Conservation (phyloP, 2,888 invertebrate species). For the Sphaerophoria rueppellii region DNA sequence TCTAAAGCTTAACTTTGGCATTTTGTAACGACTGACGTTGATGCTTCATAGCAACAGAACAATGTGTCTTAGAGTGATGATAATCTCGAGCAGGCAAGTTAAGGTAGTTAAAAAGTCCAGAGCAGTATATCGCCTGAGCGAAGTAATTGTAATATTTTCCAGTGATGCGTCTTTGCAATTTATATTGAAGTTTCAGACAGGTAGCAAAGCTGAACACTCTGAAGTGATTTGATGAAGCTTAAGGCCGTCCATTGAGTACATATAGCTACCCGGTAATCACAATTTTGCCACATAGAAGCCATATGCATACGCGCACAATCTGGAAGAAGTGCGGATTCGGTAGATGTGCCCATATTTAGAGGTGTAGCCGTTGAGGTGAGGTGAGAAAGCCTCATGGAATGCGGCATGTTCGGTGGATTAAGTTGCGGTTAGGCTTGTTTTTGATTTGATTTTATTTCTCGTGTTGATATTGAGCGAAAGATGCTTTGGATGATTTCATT, state of each 20-base stretch:
- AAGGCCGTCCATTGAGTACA: slow-evolving; percentile 45
- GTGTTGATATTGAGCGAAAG: slow-evolving; percentile 54
- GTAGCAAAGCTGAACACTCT: slow-evolving; percentile 15
- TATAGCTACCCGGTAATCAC: slow-evolving; percentile 46
- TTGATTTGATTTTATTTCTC: slow-evolving; percentile 22
- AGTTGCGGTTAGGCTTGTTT: slow-evolving; percentile 50
- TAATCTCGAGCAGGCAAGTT: slow-evolving; percentile 71
- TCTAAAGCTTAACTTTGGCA: slow-evolving; percentile 46
- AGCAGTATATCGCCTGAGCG: slow-evolving; percentile 36
- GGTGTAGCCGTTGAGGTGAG: neutral
- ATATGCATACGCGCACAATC: slow-evolving; percentile 5
- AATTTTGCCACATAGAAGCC: slow-evolving; percentile 57
- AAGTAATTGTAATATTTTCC: slow-evolving; percentile 68
- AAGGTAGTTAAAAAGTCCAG: slow-evolving; percentile 47
- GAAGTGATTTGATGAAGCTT: neutral
- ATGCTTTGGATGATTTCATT: slow-evolving; percentile 73
- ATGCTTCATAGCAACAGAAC: neutral
- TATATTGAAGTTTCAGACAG: slow-evolving; percentile 71
- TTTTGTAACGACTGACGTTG: slow-evolving; percentile 10
- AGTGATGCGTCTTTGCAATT: slow-evolving; percentile 62
- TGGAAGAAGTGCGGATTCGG: no score
- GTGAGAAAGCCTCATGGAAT: slow-evolving; percentile 61
- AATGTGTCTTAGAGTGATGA: slow-evolving; percentile 64
- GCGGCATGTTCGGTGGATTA: slow-evolving; percentile 44
- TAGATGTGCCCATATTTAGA: neutral